Conservation (phyloP, 2,797 vertebrate species). For the Danio aesculapii region DNA sequence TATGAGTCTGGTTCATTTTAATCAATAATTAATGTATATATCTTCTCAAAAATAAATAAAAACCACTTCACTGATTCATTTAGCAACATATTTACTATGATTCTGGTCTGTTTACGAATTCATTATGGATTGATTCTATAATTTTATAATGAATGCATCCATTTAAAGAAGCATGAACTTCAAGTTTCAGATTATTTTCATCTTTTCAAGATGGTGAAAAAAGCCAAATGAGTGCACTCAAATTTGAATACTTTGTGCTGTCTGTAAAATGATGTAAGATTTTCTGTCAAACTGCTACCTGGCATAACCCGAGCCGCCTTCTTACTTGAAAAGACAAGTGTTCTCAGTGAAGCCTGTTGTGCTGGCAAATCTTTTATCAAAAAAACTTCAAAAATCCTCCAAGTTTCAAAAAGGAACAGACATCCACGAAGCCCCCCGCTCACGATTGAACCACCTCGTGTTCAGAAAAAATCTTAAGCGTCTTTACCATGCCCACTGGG, state of each 20-base stretch:
- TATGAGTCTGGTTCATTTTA: too few species aligned
- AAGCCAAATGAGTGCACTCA: neutral
- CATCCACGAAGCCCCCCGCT: conserved; percentile 1
- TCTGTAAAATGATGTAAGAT: neutral
- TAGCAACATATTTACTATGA: too few species aligned
- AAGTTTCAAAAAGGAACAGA: conserved; percentile 29
- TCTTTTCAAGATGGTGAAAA: neutral
- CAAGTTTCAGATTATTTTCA: neutral
- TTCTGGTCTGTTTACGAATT: too few species aligned
- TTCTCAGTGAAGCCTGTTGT: conserved; percentile 9
- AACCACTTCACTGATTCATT: too few species aligned
- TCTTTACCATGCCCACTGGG: conserved; percentile 38
- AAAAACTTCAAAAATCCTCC: conserved; percentile 24
- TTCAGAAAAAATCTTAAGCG: conserved; percentile 20
- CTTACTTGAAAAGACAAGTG: conserved; percentile 17
- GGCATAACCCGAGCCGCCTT: neutral
- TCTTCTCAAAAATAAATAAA: too few species aligned
- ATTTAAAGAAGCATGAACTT: neutral
- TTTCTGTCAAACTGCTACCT: conserved; percentile 7
- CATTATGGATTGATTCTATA: too few species aligned
- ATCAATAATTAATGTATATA: too few species aligned
- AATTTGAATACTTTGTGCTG: neutral
- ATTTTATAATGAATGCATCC: neutral
- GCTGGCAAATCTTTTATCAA: conserved; percentile 43
- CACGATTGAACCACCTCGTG: conserved; percentile 5